phyloP scores from a whole-genome alignment of 2,113 vertebrate species.

The Odontophorus gujanensis region DNA sequence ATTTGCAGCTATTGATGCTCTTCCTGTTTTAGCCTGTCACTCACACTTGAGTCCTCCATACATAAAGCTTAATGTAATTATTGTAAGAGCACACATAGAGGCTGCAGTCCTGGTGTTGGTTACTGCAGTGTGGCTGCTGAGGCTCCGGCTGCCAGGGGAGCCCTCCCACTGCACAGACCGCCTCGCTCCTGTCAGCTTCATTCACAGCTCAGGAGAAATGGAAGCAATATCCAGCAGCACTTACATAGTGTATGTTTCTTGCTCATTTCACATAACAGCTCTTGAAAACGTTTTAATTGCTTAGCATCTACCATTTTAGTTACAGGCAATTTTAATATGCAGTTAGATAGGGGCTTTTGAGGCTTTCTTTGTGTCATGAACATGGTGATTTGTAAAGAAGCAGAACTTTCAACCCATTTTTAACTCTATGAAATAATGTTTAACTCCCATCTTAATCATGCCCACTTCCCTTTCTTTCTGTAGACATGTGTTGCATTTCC shows the following conservation, averaged over 20 bases:
- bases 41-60: not conserved
- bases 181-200: not conserved
- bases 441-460: not conserved
- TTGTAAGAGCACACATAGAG: not conserved
- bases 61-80: not conserved
- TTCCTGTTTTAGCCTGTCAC: not conserved
- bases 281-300: not conserved
- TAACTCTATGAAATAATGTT: not conserved
- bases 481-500: not conserved
- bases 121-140: not conserved
- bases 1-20: not conserved
- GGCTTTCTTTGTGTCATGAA: not conserved
- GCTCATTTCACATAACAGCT: not conserved
- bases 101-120: not conserved
- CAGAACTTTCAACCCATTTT: not conserved
- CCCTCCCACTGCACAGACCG: not conserved
- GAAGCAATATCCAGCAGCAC: not conserved
- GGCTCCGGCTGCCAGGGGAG: not conserved
- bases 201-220: not conserved
- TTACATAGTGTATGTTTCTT: not conserved
- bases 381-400: not conserved
- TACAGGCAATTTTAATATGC: fast-evolving
- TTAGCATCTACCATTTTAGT: not conserved
- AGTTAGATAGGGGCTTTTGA: not conserved
- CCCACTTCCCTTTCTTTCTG: not conserved